A percentile compares a stretch with the other conserved stretches of the same genome.
These are phyloP conservation scores for Xenopus borealis DNA, from an alignment of 2,113 vertebrate genomes.

Conservation along the genomic window DNA sequence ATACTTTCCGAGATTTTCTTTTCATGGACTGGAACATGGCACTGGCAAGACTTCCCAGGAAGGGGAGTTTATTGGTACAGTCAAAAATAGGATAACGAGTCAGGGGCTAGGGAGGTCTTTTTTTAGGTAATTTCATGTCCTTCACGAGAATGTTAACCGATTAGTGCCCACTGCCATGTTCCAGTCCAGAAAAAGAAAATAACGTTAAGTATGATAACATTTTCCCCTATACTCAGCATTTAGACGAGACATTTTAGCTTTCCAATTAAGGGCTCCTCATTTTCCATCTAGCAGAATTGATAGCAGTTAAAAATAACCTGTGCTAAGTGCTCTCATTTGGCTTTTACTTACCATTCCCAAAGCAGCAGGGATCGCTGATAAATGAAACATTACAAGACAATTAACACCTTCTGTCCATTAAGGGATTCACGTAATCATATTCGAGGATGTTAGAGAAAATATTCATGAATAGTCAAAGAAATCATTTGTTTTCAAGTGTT, in stretches of 20 bases:
- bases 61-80: too few species aligned
- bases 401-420: not conserved
- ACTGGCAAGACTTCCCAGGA: too few species aligned
- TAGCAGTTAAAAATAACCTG: not conserved
- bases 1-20: too few species aligned
- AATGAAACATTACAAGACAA: not conserved
- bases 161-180: too few species aligned
- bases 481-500: slow-evolving; percentile 9
- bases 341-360: not conserved
- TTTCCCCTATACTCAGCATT: not conserved
- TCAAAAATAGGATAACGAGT: too few species aligned
- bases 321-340: not conserved
- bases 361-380: not conserved
- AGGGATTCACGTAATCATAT: not conserved
- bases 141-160: too few species aligned
- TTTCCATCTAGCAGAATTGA: not conserved
- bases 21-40: too few species aligned
- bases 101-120: too few species aligned
- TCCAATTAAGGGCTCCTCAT: not conserved
- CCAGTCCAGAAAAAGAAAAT: too few species aligned
- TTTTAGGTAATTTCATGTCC: too few species aligned
- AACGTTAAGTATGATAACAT: too few species aligned
- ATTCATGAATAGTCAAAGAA: not conserved
- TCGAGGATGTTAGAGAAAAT: not conserved
- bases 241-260: not conserved